Conservation (phyloP, 92 coral and sea anemone genomes). For the Micromussa lordhowensis region DNA sequence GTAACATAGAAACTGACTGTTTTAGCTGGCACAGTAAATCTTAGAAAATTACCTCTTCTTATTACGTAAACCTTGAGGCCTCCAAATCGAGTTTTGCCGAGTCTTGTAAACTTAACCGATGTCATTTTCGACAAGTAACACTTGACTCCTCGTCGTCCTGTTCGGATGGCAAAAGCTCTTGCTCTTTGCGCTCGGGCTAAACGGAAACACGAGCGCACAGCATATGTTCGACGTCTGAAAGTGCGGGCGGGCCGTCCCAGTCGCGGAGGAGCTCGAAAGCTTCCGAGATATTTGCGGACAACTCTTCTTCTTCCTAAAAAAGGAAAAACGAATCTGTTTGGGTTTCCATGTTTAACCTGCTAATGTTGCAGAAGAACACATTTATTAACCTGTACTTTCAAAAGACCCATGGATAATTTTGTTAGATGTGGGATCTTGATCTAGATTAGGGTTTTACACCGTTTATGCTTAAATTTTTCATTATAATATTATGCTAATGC, state of each 20-base stretch:
- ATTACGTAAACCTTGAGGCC: constrained; percentile 34
- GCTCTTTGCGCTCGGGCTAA: constrained; percentile 26
- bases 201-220: constrained; percentile 15
- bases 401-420: too few species aligned
- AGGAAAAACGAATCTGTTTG: background rate
- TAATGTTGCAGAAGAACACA: background rate
- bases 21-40: background rate
- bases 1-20: background rate
- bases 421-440: too few species aligned
- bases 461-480: too few species aligned
- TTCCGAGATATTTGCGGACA: constrained; percentile 3
- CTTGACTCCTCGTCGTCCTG: constrained; percentile 11
- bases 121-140: constrained; percentile 27
- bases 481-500: too few species aligned
- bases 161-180: constrained; percentile 35
- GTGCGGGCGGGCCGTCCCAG: constrained; percentile 24
- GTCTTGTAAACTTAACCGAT: constrained; percentile 27
- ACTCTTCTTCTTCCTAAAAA: constrained; percentile 7
- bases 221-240: background rate
- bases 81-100: constrained; percentile 26
- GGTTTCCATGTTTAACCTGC: background rate
- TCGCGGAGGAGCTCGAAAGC: constrained; percentile 2
- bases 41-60: constrained; percentile 4
- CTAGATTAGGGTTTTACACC: too few species aligned
- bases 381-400: background rate